phyloP scores from a whole-genome alignment of 2,888 invertebrate species.

The Rhyacophila evoluta region DNA sequence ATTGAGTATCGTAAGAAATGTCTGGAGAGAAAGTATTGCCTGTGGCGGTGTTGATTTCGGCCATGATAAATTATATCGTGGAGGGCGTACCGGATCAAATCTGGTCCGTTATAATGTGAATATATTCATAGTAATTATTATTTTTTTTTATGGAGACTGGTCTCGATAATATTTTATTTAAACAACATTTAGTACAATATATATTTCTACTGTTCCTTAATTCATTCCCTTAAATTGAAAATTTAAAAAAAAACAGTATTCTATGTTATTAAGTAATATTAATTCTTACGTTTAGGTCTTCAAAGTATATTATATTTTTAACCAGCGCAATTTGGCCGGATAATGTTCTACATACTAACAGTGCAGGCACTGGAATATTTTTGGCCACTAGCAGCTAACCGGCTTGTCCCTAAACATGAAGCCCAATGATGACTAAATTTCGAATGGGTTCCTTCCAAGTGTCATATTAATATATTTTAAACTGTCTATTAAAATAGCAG shows the following conservation, averaged over 20 bases:
- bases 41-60: constrained; percentile 38
- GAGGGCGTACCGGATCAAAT: not conserved
- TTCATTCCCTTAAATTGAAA: constrained; percentile 40
- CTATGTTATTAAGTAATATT: constrained; percentile 31
- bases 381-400: constrained; percentile 30
- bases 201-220: constrained; percentile 30
- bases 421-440: not conserved
- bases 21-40: constrained; percentile 35
- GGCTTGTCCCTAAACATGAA: not conserved
- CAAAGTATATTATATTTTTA: constrained; percentile 8
- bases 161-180: not conserved
- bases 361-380: constrained; percentile 47
- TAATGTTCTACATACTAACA: constrained; percentile 16
- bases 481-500: not conserved
- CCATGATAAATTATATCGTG: not conserved
- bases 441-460: not conserved
- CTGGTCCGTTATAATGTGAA: not conserved
- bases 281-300: constrained; percentile 22
- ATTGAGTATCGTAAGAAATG: constrained; percentile 36
- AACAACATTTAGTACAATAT: constrained; percentile 6
- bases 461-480: not conserved
- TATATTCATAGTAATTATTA: constrained; percentile 20
- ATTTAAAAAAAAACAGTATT: constrained; percentile 30
- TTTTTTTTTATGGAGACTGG: constrained; percentile 2
- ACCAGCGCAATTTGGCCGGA: not conserved